Conservation (phyloP, 2,113 vertebrate species). For the Alectura lathami region DNA sequence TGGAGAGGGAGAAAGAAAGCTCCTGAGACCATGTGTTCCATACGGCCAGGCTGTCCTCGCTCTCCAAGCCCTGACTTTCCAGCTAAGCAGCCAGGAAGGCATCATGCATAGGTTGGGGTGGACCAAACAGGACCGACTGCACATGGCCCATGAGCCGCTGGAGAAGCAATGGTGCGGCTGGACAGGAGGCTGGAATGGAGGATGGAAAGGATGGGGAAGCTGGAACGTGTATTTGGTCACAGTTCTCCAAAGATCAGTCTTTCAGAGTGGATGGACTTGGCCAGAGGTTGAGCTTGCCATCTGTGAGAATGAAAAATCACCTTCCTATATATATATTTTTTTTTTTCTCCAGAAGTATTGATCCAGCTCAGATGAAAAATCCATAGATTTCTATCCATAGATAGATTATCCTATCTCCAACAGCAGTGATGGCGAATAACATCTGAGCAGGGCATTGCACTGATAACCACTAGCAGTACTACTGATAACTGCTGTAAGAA, state of each 20-base stretch:
- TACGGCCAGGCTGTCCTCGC: background rate
- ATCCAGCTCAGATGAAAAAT: background rate
- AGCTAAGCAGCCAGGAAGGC: background rate
- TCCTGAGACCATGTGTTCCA: background rate
- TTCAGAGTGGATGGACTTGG: background rate
- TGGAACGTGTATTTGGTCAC: background rate
- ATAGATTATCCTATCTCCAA: background rate
- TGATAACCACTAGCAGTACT: background rate
- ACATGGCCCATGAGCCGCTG: accelerated
- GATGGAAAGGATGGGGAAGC: too few relatives aligned
- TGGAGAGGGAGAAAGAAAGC: background rate
- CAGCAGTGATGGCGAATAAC: background rate
- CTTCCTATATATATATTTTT: background rate
- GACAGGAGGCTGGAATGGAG: background rate
- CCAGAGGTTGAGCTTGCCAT: background rate
- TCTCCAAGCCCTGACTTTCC: background rate
- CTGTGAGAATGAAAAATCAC: background rate
- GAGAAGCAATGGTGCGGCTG: background rate
- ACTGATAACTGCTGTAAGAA: background rate
- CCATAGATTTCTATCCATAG: too few relatives aligned
- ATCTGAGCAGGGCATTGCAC: accelerated
- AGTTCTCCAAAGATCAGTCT: background rate
- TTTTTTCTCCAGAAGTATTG: background rate
- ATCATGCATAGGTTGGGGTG: background rate
- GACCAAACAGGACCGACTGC: too few relatives aligned